Base-by-base conservation (phyloP, 2,797 vertebrate species). In the Psittacula derbiana region DNA sequence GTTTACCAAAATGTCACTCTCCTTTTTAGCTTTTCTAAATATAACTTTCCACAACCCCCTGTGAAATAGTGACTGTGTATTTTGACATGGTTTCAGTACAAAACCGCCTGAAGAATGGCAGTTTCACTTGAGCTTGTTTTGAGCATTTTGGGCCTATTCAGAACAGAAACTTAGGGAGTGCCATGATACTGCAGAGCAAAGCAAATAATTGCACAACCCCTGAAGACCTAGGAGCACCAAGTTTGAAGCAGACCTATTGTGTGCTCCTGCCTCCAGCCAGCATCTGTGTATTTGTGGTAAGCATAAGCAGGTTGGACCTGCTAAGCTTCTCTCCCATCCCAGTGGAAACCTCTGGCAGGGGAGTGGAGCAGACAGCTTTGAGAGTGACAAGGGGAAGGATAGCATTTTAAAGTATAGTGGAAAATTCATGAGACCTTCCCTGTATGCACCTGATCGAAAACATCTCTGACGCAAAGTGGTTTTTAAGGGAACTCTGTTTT, bases 121-220 rank as follows among this genome's bases (percentile, higher is more conserved):
- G 92, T 95, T 96, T 95, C 90, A 78, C 74, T 70, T 82, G 23
- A 72, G 73, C 31, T 79, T 73, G 67, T 40, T 93, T 87, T 82
- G 57, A 80, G 53, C 3, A 1, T 80, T 96, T 87, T 69, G 38
- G 30, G 61, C 49, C 61, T 65, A 69, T 96, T 97, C 91, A 92
- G 53, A 89, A 41, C 27, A 92, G 88, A 95, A 96, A 95, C 90
- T 89, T 43, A 65, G 49, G 84, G 91, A 91, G 93, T 88, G 91
- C 52, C 49, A 0, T 44, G 88, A 85, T 80, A 93, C 84, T 58
- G 30, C 4, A 3, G n/a, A 89, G 57, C 53, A 91, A 92, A 86
- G 74, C 57, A 93, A 97, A 93, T 94, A 96, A 96, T 97, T 97
- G 92, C 61, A 86, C 69, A 96, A 86, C 23, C 43, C 43, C 12